phyloP scores from a whole-genome alignment of 2,113 vertebrate genomes.

The Nematolebias whitei region DNA sequence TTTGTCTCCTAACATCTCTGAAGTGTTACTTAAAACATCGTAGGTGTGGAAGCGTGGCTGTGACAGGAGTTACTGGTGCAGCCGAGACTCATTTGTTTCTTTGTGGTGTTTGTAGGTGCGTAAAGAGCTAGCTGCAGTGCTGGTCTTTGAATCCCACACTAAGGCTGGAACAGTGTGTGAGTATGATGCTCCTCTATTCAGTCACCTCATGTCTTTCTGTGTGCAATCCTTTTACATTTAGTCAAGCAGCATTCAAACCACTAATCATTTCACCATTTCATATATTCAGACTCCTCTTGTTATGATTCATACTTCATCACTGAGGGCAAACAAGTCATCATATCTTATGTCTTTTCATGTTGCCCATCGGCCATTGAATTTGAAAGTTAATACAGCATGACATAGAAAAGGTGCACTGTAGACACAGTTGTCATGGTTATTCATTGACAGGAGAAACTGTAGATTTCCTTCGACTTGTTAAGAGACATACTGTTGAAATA shows the following conservation, averaged over 20 bases:
- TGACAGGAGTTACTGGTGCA: not conserved
- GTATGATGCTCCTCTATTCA: slow-evolving; percentile 54
- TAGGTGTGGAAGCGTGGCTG: not conserved
- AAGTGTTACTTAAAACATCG: not conserved
- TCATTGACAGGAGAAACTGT: not conserved
- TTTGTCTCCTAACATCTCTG: not conserved
- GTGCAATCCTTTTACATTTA: not conserved
- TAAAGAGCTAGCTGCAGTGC: slow-evolving; percentile 88
- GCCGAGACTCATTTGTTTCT: not conserved
- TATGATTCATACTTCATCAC: slow-evolving; percentile 8
- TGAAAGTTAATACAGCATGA: slow-evolving; percentile 2
- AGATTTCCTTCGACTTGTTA: too few species aligned
- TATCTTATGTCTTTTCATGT: not conserved
- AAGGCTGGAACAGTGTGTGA: slow-evolving; percentile 93
- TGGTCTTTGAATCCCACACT: slow-evolving; percentile 91
- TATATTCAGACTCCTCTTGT: not conserved
- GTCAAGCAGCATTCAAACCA: not conserved
- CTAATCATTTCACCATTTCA: not conserved
- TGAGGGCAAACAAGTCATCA: not conserved
- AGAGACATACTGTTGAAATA: too few species aligned
- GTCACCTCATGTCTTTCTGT: not conserved
- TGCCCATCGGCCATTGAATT: not conserved
- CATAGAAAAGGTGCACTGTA: not conserved
- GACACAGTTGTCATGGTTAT: not conserved
- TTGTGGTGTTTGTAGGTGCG: slow-evolving; percentile 84